phyloP scores from a whole-genome alignment of 2,797 vertebrate species.

The Cyclura pinguis region DNA sequence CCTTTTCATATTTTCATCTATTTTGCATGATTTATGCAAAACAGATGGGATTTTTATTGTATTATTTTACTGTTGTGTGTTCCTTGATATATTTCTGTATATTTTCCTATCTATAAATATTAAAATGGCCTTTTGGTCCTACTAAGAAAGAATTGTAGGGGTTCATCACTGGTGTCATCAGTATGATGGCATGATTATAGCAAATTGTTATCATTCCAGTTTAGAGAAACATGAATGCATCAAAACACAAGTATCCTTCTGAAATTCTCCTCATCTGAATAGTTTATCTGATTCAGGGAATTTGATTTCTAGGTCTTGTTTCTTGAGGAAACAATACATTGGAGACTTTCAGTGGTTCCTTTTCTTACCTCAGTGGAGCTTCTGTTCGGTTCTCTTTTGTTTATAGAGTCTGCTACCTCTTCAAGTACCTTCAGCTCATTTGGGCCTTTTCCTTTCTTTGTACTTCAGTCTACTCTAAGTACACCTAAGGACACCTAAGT shows the following conservation, averaged over 20 bases:
- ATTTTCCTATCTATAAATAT: conserved; percentile 19
- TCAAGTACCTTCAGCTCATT: not conserved
- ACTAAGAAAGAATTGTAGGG: not conserved
- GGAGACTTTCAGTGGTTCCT: not conserved
- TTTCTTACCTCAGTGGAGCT: not conserved
- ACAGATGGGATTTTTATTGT: not conserved
- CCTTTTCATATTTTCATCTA: not conserved
- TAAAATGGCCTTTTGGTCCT: conserved; percentile 5
- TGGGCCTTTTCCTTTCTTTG: not conserved
- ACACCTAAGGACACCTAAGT: not conserved
- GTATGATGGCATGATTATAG: not conserved
- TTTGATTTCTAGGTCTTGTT: not conserved
- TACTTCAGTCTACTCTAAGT: not conserved
- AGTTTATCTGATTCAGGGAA: not conserved
- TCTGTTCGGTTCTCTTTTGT: not conserved
- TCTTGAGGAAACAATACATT: not conserved
- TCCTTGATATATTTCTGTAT: conserved; percentile 10
- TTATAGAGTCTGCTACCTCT: not conserved
- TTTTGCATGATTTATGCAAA: conserved; percentile 22
- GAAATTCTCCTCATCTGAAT: not conserved
- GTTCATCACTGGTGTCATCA: not conserved
- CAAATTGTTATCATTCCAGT: not conserved
- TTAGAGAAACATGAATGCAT: not conserved
- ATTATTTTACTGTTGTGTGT: not conserved
- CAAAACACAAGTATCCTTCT: not conserved